phyloP scores from a whole-genome alignment of 2,888 invertebrate genomes.

The Xestia rhomboidea region DNA sequence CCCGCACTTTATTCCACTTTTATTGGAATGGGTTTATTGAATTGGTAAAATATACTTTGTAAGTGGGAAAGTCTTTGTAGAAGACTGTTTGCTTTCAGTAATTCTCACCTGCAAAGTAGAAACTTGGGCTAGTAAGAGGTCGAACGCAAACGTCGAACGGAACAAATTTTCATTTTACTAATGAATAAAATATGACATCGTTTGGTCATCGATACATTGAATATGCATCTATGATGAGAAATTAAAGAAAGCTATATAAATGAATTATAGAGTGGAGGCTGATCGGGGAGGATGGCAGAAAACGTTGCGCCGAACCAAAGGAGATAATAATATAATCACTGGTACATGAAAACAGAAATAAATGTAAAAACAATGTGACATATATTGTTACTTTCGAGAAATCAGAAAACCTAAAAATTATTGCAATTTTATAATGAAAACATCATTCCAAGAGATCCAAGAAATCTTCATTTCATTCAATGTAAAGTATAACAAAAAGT shows the following conservation, averaged over 20 bases:
- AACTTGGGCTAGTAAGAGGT: neutral
- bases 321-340: neutral
- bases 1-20: slow-evolving; percentile 66
- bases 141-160: neutral
- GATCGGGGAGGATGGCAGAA: neutral
- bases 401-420: neutral
- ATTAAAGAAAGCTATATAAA: too few species aligned
- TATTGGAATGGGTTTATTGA: slow-evolving; percentile 54
- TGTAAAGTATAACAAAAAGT: slow-evolving; percentile 20
- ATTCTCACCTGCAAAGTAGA: neutral
- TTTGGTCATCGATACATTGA: neutral
- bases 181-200: neutral
- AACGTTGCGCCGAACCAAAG: neutral
- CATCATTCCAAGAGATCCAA: neutral
- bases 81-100: neutral
- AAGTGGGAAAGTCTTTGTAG: neutral
- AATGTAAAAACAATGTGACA: neutral
- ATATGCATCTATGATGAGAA: neutral
- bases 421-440: neutral
- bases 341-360: neutral
- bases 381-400: neutral
- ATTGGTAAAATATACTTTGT: slow-evolving; percentile 40
- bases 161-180: neutral
- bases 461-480: slow-evolving; percentile 8
- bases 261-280: neutral